Conservation (phyloP, 2,113 vertebrate species). For the Acrocephalus arundinaceus region DNA sequence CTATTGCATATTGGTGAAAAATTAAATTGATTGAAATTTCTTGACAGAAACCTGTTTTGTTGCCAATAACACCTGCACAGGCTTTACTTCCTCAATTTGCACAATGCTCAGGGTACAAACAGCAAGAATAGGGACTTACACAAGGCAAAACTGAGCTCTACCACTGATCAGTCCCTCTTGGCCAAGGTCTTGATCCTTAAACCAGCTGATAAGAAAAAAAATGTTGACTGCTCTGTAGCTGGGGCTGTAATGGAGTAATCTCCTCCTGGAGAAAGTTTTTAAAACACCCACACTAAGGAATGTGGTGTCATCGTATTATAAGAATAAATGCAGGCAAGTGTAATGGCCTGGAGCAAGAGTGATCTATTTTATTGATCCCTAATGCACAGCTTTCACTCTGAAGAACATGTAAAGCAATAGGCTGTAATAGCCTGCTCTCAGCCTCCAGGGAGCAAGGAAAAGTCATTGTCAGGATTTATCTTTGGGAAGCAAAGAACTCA, state of each 20-base stretch:
- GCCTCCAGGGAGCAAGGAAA: conserved; percentile 34
- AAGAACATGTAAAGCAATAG: conserved; percentile 27
- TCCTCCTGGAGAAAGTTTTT: conserved; percentile 19
- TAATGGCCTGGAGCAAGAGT: conserved; percentile 61
- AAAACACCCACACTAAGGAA: not conserved
- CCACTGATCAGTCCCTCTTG: not conserved
- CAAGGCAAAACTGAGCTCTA: not conserved
- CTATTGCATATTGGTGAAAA: not conserved
- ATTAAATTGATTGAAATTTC: not conserved
- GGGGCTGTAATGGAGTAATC: not conserved
- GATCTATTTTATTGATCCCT: conserved; percentile 66
- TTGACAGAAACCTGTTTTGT: not conserved
- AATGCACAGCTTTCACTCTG: conserved; percentile 50
- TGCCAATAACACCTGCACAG: not conserved
- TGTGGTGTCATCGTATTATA: conserved; percentile 48
- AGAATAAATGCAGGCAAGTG: conserved; percentile 49
- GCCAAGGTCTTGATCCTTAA: not conserved
- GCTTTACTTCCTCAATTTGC: not conserved
- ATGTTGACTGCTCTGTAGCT: not conserved
- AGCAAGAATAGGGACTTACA: not conserved
- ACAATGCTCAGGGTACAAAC: not conserved
- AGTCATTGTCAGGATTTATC: conserved; percentile 66
- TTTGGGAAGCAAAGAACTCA: conserved; percentile 41
- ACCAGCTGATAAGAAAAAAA: not conserved
- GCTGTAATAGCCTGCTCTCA: conserved; percentile 45